Conservation (phyloP, 2,797 vertebrate genomes). For the Trachops cirrhosus region DNA sequence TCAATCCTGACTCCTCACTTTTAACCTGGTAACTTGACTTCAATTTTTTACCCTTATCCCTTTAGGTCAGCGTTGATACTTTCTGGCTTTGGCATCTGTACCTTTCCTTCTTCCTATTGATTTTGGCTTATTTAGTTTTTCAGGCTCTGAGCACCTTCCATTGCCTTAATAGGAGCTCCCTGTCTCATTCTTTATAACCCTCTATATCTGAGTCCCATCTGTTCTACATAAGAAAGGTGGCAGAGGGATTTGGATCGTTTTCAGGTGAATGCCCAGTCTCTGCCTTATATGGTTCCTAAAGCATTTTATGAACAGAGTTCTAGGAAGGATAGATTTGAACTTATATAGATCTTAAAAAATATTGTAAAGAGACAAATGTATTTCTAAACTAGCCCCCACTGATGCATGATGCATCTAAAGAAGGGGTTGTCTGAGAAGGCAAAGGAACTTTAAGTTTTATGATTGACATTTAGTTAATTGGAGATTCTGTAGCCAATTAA, state of each 20-base stretch:
- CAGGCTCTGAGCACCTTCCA: background rate
- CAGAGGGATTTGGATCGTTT: background rate
- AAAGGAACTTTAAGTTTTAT: background rate
- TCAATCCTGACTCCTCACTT: background rate
- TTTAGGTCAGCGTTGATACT: background rate
- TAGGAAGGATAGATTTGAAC: conserved; percentile 18
- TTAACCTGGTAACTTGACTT: background rate
- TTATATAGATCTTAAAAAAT: background rate
- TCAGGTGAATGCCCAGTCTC: background rate
- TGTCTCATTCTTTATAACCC: background rate
- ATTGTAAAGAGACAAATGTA: background rate
- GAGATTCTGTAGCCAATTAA: conserved; percentile 24
- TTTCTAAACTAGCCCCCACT: conserved; percentile 15
- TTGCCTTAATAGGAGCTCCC: background rate
- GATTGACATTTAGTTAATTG: conserved; percentile 45
- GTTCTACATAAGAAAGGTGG: background rate
- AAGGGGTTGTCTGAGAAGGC: background rate
- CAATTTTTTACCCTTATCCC: background rate
- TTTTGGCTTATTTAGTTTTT: background rate
- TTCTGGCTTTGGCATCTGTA: background rate
- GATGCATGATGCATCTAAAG: background rate
- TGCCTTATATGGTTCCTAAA: background rate
- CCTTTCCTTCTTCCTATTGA: background rate
- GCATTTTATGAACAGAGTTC: background rate
- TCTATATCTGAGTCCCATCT: background rate